Base-by-base conservation (phyloP, 2,888 invertebrate genomes). In the Latrodectus hesperus region DNA sequence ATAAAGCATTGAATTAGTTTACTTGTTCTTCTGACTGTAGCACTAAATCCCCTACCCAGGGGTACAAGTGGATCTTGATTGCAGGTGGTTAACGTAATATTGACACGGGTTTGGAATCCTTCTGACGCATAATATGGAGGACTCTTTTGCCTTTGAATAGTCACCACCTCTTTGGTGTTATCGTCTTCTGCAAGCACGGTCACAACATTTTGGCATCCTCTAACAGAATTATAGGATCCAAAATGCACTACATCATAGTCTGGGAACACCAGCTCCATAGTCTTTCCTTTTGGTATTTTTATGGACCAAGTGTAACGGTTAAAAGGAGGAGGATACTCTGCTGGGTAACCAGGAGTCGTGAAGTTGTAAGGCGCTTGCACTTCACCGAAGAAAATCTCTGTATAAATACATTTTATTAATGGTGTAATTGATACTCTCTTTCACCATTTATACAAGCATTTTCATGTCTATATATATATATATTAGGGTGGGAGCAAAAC, bases 121-220 rank as follows among this genome's bases (percentile, higher is more conserved):
- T 91, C 90, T 9, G 90, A 89, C 17, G 90, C 88, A 78, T 89
- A 91, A 82, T 91, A 91, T 14, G 91, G 91, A 10, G 90, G 90
- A 17, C 78, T 72, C 64, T 87, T 90, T 68, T 89, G 90, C 52
- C 90, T 88, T 64, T 89, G 77, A 16, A 90, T 90, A 8, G 68
- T 71, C 51, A 87, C 84, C 38, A 76, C 74, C 12, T 78, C 65
- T n/a, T 26, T 38, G 4, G 73, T 55, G 52, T 73, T 53, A 22
- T 84, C 82, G 38, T 84, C 78, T 53, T 77, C 55, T 2, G 84
- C 77, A 26, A 65, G 74, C 2, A 90, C 80, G 11, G 86, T 89
- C 9, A 91, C 84, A 2, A 89, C 90, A 49, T 80, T 84, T 53
- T 89, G 73, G 72, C 91, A 91, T 16, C 89, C 90, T 11, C 89